Conservation (phyloP, 2,888 invertebrate species). For the Neocrepidodera transversa region DNA sequence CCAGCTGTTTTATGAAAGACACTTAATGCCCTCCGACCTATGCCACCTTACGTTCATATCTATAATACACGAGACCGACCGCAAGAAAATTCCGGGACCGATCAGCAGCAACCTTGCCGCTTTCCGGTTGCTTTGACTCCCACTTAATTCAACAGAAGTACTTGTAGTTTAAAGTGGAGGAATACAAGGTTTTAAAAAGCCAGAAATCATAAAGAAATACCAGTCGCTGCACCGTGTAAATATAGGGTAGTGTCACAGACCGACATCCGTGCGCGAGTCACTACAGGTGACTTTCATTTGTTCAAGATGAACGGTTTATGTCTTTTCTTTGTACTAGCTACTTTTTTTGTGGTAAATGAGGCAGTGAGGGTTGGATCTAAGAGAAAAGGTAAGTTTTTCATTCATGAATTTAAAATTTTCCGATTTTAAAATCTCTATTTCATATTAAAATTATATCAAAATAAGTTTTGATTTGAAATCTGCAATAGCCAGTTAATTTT, state of each 20-base stretch:
- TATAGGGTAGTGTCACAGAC: constrained; percentile 38
- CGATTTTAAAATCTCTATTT: too few relatives aligned
- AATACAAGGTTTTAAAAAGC: constrained; percentile 40
- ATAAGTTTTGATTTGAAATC: too few relatives aligned
- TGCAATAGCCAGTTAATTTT: too few relatives aligned
- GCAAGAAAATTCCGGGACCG: constrained; percentile 29
- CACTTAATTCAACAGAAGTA: constrained; percentile 30
- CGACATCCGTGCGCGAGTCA: constrained; percentile 34
- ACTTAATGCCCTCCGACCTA: too few relatives aligned
- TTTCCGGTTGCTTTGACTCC: constrained; percentile 25
- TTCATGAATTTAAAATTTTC: background rate
- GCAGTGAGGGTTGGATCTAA: constrained; percentile 30
- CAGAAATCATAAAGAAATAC: constrained; percentile 32
- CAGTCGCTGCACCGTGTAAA: constrained; percentile 39
- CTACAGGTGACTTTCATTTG: constrained; percentile 34
- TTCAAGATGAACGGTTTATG: constrained; percentile 33
- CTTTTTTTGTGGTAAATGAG: constrained; percentile 19
- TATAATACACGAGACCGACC: too few relatives aligned
- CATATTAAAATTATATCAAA: too few relatives aligned
- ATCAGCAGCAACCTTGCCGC: constrained; percentile 35
- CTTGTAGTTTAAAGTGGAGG: constrained; percentile 34
- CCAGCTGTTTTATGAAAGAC: too few relatives aligned
- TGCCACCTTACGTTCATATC: too few relatives aligned
- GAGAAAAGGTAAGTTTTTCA: constrained; percentile 6
- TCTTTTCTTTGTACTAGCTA: constrained; percentile 6